Percentiles rank a stretch among this genome's conserved stretches.
Conservation (phyloP, 2,797 vertebrate species). For the Sebastes minor region DNA sequence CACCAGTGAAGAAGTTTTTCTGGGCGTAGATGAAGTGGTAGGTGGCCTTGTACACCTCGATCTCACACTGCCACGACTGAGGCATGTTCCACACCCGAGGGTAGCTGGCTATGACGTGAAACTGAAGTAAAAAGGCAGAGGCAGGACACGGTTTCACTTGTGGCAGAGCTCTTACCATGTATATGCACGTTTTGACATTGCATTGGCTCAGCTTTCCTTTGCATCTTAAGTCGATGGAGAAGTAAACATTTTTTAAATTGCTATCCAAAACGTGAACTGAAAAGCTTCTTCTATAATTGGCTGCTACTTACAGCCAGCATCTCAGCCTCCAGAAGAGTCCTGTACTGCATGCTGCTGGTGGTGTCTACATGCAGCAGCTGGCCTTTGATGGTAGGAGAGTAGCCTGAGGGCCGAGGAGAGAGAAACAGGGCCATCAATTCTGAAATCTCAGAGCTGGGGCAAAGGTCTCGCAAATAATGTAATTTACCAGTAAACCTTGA, state of each 20-base stretch:
- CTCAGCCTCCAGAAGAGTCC: constrained; percentile 96
- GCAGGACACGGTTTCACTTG: background rate
- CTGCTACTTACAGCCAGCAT: constrained; percentile 94
- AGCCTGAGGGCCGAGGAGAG: constrained; percentile 82
- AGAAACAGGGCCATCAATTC: constrained; percentile 12
- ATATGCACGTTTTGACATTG: background rate
- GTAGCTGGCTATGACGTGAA: constrained; percentile 95
- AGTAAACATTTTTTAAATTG: background rate
- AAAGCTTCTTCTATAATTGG: background rate
- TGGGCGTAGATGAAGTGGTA: constrained; percentile 99
- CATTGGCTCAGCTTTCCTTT: background rate
- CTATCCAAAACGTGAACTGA: background rate
- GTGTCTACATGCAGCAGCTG: constrained; percentile 97
- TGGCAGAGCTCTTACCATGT: background rate
- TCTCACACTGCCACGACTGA: constrained; percentile 97
- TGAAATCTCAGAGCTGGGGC: background rate
- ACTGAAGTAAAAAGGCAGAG: constrained; percentile 77
- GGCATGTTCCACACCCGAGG: constrained; percentile 98
- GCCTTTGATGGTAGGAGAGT: constrained; percentile 96
- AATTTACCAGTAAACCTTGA: background rate
- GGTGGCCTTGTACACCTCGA: constrained; percentile 98
- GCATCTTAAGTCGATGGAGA: background rate
- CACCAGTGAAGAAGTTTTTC: constrained; percentile 98
- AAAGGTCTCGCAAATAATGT: background rate
- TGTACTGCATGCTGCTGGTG: constrained; percentile 98